Base-by-base conservation (phyloP, 2,113 vertebrate genomes). In the Galeopterus variegatus region DNA sequence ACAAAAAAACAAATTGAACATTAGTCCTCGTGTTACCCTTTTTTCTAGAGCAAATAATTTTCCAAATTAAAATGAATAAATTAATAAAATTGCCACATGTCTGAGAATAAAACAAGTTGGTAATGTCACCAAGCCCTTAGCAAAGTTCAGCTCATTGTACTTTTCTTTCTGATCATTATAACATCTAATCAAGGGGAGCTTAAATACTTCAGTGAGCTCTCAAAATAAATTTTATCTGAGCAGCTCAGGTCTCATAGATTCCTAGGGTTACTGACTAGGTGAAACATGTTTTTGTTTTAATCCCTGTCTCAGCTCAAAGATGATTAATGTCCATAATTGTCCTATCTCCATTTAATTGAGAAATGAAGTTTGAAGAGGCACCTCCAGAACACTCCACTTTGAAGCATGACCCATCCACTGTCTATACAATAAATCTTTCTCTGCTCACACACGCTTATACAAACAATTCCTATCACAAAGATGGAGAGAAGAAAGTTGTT, bases 241-340 rank as follows among this genome's bases (percentile, higher is more conserved):
- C 73, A 88, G 81, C 84, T 94, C 88, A 77, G 90, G 92, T 97
- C 90, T 97, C 70, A 26, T 89, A 88, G 81, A 97, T 97, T 98
- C 97, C 18, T 95, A 56, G 75, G 79, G n/a, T 97, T 70, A 93
- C 90, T 83, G 97, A 48, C 64, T 92, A 70, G 97, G 90, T 94
- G 98, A 98, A 96, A 87, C 94, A 97, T 96, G 93, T 97, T 98
- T 98, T 97, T 97, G 96, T 97, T 97, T 98, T 97, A 98, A 98
- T 98, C 92, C 97, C 65, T 96, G 95, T 88, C 95, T 97, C 84
- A 96, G 81, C 95, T 97, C 90, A 94, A 82, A 97, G 94, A 97
- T 90, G 97, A 97, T 97, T 98, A 97, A 97, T 97, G 92, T 17
- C 92, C 84, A 89, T 97, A 97, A 98, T 97, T 97, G 96, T 93